phyloP scores from a whole-genome alignment of 2,888 invertebrate genomes.

The Ectemnius cavifrons region DNA sequence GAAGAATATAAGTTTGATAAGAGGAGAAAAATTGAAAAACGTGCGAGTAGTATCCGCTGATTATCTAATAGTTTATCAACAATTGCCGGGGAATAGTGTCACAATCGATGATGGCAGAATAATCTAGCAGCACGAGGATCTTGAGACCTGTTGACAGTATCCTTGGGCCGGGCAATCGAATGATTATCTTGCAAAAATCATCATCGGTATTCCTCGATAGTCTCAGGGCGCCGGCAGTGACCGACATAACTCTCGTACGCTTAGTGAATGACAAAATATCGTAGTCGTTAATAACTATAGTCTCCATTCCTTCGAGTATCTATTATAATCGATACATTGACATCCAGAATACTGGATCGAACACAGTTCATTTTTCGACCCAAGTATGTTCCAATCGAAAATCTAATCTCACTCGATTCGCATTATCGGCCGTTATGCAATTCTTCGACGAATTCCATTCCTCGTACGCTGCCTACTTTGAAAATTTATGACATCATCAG shows the following conservation, averaged over 20 bases:
- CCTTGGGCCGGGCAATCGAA: too few relatives aligned
- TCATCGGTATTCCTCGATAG: conserved; percentile 32
- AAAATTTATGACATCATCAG: not conserved
- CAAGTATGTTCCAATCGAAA: not conserved
- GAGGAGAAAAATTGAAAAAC: too few relatives aligned
- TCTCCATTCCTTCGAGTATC: conserved; percentile 22
- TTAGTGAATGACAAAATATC: conserved; percentile 33
- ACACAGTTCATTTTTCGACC: too few relatives aligned
- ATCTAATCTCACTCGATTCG: conserved; percentile 27
- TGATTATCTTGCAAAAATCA: too few relatives aligned
- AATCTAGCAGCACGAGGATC: too few relatives aligned
- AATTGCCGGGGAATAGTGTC: too few relatives aligned
- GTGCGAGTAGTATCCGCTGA: too few relatives aligned
- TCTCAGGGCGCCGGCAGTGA: conserved; percentile 33
- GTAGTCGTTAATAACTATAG: conserved; percentile 30
- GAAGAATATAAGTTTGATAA: too few relatives aligned
- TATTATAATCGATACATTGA: not conserved
- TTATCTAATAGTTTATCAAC: too few relatives aligned
- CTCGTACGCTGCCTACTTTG: not conserved
- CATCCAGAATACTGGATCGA: too few relatives aligned
- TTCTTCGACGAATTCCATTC: not conserved
- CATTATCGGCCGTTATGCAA: conserved; percentile 16
- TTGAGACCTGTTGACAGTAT: too few relatives aligned
- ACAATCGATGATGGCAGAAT: too few relatives aligned
- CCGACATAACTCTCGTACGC: conserved; percentile 34